Percentiles rank a stretch among this genome's conserved stretches.
Conservation (phyloP, 2,888 invertebrate species). For the Trissoscelio sp. region DNA sequence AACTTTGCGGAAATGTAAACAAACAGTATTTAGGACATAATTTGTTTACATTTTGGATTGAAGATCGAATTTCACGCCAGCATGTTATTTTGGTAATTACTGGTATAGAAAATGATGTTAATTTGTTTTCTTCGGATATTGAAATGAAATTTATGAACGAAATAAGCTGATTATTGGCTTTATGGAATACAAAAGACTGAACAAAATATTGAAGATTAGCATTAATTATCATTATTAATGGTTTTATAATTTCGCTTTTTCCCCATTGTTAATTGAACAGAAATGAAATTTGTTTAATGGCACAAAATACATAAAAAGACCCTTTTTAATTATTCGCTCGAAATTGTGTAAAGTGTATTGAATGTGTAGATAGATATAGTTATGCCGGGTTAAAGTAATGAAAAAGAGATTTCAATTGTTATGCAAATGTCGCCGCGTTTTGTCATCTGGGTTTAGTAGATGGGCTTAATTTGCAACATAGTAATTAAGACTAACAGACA, state of each 20-base stretch:
- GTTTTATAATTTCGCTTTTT: neutral
- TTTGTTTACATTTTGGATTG: too few relatives aligned
- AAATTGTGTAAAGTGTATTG: conserved; percentile 7
- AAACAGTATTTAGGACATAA: too few relatives aligned
- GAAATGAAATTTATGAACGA: too few relatives aligned
- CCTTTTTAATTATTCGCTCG: conserved; percentile 8
- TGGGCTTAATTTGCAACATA: conserved; percentile 49
- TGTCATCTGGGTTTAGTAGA: conserved; percentile 39
- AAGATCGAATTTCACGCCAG: too few relatives aligned
- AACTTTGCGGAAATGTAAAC: too few relatives aligned
- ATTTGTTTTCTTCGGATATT: too few relatives aligned
- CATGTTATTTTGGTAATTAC: too few relatives aligned
- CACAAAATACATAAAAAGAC: conserved; percentile 3
- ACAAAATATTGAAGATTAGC: too few relatives aligned
- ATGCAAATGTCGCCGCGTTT: conserved; percentile 53
- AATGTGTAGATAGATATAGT: neutral
- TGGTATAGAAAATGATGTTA: too few relatives aligned
- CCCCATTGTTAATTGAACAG: neutral
- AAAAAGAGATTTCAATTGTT: conserved; percentile 50
- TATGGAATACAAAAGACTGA: too few relatives aligned
- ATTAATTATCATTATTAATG: too few relatives aligned
- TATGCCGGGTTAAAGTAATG: conserved; percentile 7
- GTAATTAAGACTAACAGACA: conserved; percentile 44
- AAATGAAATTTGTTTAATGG: conserved; percentile 1
- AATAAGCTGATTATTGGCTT: too few relatives aligned